Evolutionary conservation across 2,113 vertebrate genomes (phyloP).

Genomic region (Recurvirostra avosetta): DNA sequence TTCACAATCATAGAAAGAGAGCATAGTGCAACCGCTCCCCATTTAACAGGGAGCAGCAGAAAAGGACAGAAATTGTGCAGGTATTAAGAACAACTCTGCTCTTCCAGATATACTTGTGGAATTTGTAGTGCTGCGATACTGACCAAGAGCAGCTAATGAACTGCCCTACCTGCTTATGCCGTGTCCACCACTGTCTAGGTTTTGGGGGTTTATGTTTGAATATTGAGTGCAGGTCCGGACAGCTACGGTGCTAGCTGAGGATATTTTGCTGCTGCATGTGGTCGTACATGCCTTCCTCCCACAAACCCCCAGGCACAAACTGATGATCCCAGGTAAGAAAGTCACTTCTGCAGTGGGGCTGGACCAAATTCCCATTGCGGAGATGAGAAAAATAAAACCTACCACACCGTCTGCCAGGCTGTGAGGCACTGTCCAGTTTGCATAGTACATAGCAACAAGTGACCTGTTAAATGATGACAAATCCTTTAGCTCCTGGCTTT

Average conservation of each 20-base stretch:
- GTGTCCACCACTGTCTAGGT: too few species aligned
- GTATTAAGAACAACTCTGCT: not conserved
- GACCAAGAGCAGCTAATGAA: not conserved
- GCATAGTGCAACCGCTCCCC: too few species aligned
- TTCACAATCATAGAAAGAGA: not conserved
- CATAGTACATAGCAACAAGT: constrained; percentile 65
- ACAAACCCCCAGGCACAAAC: not conserved
- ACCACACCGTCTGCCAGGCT: not conserved
- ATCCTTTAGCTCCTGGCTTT: constrained; percentile 78
- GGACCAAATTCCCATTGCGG: not conserved
- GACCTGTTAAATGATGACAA: constrained; percentile 77
- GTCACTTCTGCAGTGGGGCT: not conserved
- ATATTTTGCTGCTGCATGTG: not conserved
- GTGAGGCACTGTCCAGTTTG: constrained; percentile 4
- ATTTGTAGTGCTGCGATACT: not conserved
- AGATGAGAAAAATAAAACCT: not conserved
- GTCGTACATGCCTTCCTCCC: not conserved
- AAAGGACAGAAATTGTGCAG: not conserved
- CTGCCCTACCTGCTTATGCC: not conserved
- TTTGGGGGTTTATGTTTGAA: not conserved
- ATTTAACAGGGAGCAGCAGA: not conserved
- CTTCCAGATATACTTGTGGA: not conserved
- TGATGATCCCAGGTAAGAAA: not conserved
- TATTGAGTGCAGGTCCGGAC: not conserved
- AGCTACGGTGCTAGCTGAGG: not conserved